Conservation (phyloP, 1,140 invertebrate species). For the Rhagoletis zephyria region DNA sequence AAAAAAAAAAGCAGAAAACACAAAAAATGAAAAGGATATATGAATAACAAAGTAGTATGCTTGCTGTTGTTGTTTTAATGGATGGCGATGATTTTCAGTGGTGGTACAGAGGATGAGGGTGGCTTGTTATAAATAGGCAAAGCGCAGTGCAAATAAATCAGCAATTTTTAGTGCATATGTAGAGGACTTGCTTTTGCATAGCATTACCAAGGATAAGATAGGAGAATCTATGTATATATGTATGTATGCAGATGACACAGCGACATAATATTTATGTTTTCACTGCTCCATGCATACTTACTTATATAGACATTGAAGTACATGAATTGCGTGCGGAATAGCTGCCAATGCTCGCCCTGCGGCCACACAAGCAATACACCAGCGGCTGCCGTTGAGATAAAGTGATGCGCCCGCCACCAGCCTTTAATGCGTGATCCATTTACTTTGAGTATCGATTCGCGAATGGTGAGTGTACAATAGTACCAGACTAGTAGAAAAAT, state of each 20-base stretch:
- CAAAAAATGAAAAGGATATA: constrained; percentile 92
- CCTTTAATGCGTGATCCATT: constrained; percentile 93
- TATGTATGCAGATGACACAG: too few relatives aligned
- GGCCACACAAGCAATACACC: constrained; percentile 98
- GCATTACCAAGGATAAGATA: neutral
- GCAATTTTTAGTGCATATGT: neutral
- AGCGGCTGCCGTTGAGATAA: constrained; percentile 94
- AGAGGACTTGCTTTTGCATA: neutral
- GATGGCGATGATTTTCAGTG: neutral
- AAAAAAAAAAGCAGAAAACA: constrained; percentile 76
- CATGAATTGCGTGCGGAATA: constrained; percentile 93
- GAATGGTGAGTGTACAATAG: constrained; percentile 98
- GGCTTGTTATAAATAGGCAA: constrained; percentile 14
- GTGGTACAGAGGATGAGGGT: too few relatives aligned
- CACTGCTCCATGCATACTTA: constrained; percentile 75
- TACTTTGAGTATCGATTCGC: constrained; percentile 96
- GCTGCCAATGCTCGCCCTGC: constrained; percentile 90
- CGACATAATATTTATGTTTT: neutral
- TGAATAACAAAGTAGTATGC: constrained; percentile 38
- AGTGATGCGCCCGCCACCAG: constrained; percentile 99
- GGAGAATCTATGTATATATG: neutral
- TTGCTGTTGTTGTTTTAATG: neutral
- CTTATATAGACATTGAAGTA: constrained; percentile 94
- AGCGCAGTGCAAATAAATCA: constrained; percentile 10
- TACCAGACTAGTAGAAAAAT: constrained; percentile 99